These are phyloP conservation scores for Synergus laeviventris DNA, from an alignment of 2,888 invertebrate species.

Conservation along the genomic window DNA sequence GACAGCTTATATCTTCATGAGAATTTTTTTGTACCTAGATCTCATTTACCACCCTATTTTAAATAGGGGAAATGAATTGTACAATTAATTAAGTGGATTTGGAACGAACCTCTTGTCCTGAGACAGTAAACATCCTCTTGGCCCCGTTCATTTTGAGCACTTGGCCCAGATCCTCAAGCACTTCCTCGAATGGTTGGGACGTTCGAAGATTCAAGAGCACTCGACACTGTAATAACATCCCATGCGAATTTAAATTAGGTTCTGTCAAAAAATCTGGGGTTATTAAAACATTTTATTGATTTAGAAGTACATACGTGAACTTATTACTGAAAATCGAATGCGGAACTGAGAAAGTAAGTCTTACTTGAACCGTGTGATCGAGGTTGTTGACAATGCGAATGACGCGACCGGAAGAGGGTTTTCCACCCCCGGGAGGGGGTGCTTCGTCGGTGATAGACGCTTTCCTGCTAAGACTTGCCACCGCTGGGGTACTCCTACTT, in stretches of 20 bases:
- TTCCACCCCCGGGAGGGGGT: conserved; percentile 83
- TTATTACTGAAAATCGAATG: background rate
- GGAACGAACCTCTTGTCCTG: conserved; percentile 89
- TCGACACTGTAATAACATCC: conserved; percentile 82
- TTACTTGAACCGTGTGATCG: conserved; percentile 93
- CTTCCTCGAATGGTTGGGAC: conserved; percentile 95
- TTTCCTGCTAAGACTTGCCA: conserved; percentile 84
- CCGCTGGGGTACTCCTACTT: conserved; percentile 80
- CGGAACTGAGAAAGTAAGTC: conserved; percentile 30
- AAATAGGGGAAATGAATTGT: background rate
- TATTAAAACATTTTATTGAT: background rate
- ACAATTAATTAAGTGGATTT: conserved; percentile 17
- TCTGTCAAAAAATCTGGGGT: background rate
- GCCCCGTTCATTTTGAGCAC: conserved; percentile 94
- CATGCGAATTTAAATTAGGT: background rate
- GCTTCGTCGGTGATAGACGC: conserved; percentile 90
- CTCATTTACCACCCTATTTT: too few species aligned
- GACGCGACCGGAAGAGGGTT: conserved; percentile 89
- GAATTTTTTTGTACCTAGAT: too few species aligned
- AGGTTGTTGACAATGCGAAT: conserved; percentile 96
- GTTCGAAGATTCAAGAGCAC: conserved; percentile 94
- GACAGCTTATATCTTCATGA: too few species aligned
- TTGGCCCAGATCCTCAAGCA: conserved; percentile 93
- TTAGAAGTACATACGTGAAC: background rate
- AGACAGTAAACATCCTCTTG: conserved; percentile 93